phyloP scores from a whole-genome alignment of 2,797 vertebrate species.

The Scolopax rusticola region DNA sequence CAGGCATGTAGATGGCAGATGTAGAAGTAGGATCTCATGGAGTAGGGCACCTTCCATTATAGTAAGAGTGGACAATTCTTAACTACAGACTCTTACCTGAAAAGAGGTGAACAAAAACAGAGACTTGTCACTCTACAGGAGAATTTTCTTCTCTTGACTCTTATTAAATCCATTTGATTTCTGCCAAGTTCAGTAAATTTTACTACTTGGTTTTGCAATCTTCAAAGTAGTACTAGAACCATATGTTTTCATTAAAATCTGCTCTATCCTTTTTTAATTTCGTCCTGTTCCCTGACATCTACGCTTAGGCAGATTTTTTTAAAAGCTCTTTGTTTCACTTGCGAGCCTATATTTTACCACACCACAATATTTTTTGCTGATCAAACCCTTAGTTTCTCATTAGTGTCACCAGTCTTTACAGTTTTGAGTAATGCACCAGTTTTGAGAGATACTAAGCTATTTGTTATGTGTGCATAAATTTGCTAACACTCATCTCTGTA shows the following conservation, averaged over 20 bases:
- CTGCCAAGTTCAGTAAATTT: neutral
- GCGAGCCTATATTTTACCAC: neutral
- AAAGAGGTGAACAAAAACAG: neutral
- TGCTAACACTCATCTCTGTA: neutral
- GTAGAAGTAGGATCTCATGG: neutral
- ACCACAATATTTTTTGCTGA: neutral
- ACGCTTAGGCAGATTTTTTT: neutral
- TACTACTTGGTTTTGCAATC: neutral
- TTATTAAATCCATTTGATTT: neutral
- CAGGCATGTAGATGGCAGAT: neutral
- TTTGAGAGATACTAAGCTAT: neutral
- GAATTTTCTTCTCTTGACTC: neutral
- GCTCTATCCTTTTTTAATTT: neutral
- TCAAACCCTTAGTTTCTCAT: neutral
- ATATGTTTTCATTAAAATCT: neutral
- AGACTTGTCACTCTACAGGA: neutral
- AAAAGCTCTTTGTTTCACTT: neutral
- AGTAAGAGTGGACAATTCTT: neutral
- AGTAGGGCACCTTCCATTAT: neutral
- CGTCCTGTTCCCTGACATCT: neutral
- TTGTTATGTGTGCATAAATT: neutral
- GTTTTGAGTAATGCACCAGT: neutral
- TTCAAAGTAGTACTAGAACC: neutral
- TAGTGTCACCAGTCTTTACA: neutral
- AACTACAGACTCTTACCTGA: neutral